A percentile compares a stretch with the other conserved stretches of the same genome.
These are phyloP conservation scores for Lycocorax pyrrhopterus DNA, from an alignment of 2,113 vertebrate genomes.

Conservation along the genomic window DNA sequence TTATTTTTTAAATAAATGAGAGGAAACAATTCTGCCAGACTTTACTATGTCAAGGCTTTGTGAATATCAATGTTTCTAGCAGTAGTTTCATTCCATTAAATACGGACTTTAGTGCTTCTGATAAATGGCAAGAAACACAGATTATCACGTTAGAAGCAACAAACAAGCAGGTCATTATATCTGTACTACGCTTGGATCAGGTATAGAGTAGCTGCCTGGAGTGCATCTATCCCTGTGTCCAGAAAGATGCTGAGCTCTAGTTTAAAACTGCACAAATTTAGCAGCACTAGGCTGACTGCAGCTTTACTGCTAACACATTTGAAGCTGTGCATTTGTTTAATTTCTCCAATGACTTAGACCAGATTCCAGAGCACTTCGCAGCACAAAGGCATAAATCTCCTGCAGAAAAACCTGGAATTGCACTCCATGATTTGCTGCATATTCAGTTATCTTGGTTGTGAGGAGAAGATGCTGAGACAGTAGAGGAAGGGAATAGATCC, in stretches of 20 bases:
- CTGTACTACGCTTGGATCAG: not conserved
- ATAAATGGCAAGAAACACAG: not conserved
- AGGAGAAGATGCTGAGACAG: not conserved
- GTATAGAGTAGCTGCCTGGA: not conserved
- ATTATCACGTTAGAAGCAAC: not conserved
- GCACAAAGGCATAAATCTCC: not conserved
- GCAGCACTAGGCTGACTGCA: not conserved
- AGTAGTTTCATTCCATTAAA: not conserved
- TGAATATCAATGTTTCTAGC: not conserved
- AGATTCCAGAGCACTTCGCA: not conserved
- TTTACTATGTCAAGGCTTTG: not conserved
- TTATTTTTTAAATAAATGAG: not conserved
- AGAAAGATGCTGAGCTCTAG: not conserved
- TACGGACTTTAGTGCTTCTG: not conserved
- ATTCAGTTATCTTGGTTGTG: not conserved
- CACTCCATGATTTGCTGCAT: not conserved
- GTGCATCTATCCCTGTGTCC: not conserved
- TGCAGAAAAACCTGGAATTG: not conserved
- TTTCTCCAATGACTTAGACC: not conserved
- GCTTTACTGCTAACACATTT: not conserved
- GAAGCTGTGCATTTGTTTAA: not conserved
- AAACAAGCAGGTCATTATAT: not conserved
- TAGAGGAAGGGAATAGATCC: not conserved
- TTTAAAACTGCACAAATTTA: not conserved
- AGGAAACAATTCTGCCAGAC: not conserved